Conservation (phyloP, 2,888 invertebrate genomes). For the Chloroclystis v-ata region DNA sequence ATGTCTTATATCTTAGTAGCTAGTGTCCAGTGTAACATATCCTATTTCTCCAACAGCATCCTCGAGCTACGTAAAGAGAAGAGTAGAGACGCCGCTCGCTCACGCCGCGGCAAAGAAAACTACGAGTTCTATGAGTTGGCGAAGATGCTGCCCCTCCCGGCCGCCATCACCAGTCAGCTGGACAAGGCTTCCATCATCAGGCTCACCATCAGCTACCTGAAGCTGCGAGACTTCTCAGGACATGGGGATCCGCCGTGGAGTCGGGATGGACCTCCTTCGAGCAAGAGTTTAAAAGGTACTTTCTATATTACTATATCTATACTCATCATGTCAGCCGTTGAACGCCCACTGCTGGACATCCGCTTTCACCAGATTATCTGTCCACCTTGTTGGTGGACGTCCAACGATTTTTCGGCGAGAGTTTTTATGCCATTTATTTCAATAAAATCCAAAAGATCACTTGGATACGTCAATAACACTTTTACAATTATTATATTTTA, state of each 20-base stretch:
- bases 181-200: slow-evolving; percentile 98
- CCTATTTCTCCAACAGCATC: slow-evolving; percentile 83
- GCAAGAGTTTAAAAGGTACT: slow-evolving; percentile 89
- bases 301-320: no score
- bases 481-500: no score
- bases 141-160: slow-evolving; percentile 93
- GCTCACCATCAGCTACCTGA: slow-evolving; percentile 96
- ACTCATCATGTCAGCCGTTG: no score
- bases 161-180: slow-evolving; percentile 95
- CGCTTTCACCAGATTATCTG: no score
- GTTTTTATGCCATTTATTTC: no score
- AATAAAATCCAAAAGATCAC: no score
- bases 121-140: slow-evolving; percentile 98
- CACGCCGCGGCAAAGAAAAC: slow-evolving; percentile 95
- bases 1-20: no score
- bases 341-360: no score
- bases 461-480: no score
- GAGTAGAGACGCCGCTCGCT: slow-evolving; percentile 94
- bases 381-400: no score
- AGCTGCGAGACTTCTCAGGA: slow-evolving; percentile 94
- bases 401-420: no score
- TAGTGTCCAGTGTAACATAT: no score
- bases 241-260: slow-evolving; percentile 98
- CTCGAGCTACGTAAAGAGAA: slow-evolving; percentile 96
- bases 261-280: slow-evolving; percentile 86